Conservation (phyloP, 1,140 invertebrate species). For the Drosophila lowei region DNA sequence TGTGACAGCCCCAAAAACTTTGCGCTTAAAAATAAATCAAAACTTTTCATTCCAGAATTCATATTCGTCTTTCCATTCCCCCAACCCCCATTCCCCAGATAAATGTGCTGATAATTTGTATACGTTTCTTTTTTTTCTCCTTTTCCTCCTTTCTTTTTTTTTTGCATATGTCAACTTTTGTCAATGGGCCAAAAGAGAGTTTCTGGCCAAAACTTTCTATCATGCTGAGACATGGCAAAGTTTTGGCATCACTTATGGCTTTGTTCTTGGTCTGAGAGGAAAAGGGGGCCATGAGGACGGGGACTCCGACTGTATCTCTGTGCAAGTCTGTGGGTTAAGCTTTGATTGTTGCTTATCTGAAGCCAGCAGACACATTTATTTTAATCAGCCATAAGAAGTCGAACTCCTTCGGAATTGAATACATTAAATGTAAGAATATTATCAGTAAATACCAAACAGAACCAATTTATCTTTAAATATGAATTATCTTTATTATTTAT, state of each 20-base stretch:
- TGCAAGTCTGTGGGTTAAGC: conserved; percentile 35
- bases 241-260: conserved; percentile 33
- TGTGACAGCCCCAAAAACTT: conserved; percentile 46
- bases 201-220: conserved; percentile 41
- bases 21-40: conserved; percentile 55
- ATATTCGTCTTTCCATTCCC: conserved; percentile 4
- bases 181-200: conserved; percentile 45
- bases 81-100: conserved; percentile 14
- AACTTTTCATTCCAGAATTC: conserved; percentile 42
- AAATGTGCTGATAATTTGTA: conserved; percentile 49
- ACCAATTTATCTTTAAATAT: no score
- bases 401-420: not conserved
- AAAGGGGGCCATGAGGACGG: conserved; percentile 30
- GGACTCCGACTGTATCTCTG: conserved; percentile 24
- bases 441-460: not conserved
- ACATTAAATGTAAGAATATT: not conserved
- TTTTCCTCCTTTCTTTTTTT: conserved; percentile 14
- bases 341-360: conserved; percentile 29
- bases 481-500: no score
- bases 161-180: conserved; percentile 53
- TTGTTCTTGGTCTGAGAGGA: conserved; percentile 24
- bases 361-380: conserved; percentile 12
- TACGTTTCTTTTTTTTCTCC: conserved; percentile 25
- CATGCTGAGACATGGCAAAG: conserved; percentile 28
- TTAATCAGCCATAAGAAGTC: not conserved